Evolutionary conservation across 2,888 invertebrate species (phyloP), one percentile per base, ranked within the genome.

Genomic region (Pterostichus niger): DNA sequence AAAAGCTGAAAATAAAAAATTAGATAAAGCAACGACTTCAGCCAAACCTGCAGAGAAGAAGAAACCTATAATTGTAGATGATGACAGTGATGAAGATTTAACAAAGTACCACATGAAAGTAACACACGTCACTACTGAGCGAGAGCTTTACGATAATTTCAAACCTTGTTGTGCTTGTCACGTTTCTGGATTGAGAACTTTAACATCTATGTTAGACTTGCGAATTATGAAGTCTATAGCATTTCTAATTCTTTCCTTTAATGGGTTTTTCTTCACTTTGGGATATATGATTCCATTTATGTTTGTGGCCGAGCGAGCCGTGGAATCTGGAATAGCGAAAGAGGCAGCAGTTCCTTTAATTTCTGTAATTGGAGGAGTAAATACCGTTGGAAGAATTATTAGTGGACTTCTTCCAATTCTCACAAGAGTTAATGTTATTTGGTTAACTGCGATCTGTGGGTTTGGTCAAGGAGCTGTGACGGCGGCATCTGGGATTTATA

Each of bases 291-390:
- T 82, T 9, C 82, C 82, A 44, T 82, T 73, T 44, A 13, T 82
- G 46, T 82, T 52, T 87, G 91, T 96, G 3, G 87, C 88, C 88
- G 90, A 91, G 76, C 92, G 96, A 85, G 96, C 95, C 0, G 86
- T 87, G 1, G 85, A 86, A 0, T 89, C 91, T 11, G 92, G 91
- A 0, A 92, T 94, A 88, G 90, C 91, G 5, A 24, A 17, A 31
- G 31, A 59, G 2, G 11, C 6, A 31, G 92, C 94, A 0, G 91
- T 94, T 6, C 93, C 93, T 88, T 91, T 98, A 78, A 92, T 98
- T 49, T 94, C 97, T 0, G 92, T 94, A 4, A 96, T 98, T 86
- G 98, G 98, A 40, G 92, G 97, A 49, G 93, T 96, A 1, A 98
- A 98, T 88, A 97, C 97, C 0, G 88, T 97, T 56, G 97, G 97